Conservation (phyloP, 2,888 invertebrate genomes). For the Empis livida region DNA sequence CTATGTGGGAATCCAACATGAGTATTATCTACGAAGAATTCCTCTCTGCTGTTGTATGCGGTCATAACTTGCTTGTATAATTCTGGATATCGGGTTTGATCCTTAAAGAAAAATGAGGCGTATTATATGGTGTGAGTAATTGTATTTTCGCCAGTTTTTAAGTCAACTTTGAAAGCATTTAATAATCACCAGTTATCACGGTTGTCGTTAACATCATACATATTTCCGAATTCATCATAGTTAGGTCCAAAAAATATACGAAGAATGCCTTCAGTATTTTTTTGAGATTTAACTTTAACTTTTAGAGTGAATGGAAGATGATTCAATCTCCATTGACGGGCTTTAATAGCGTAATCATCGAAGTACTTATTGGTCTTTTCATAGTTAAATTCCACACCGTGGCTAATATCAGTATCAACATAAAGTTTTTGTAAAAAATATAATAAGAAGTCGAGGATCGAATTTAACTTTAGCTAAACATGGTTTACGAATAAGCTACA, state of each 20-base stretch:
- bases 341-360: slow-evolving; percentile 36
- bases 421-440: too few species aligned
- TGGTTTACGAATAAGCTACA: too few species aligned
- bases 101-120: slow-evolving; percentile 47
- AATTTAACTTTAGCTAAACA: too few species aligned
- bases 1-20: slow-evolving; percentile 59
- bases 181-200: slow-evolving; percentile 51
- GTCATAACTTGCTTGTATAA: slow-evolving; percentile 44
- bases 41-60: slow-evolving; percentile 37
- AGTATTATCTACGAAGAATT: slow-evolving; percentile 41
- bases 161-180: slow-evolving; percentile 46
- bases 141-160: slow-evolving; percentile 50
- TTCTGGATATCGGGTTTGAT: slow-evolving; percentile 50
- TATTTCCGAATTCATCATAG: slow-evolving; percentile 43
- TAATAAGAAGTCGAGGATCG: too few species aligned
- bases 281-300: slow-evolving; percentile 43
- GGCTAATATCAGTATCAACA: slow-evolving; percentile 50
- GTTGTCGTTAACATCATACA: slow-evolving; percentile 44
- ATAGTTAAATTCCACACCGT: slow-evolving; percentile 35
- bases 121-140: slow-evolving; percentile 55
- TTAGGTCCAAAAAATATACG: slow-evolving; percentile 59
- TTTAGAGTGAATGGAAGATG: slow-evolving; percentile 49
- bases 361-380: slow-evolving; percentile 16
- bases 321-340: slow-evolving; percentile 49
- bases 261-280: slow-evolving; percentile 45